Conservation (phyloP, 2,113 vertebrate genomes). For the Entelurus aequoreus region DNA sequence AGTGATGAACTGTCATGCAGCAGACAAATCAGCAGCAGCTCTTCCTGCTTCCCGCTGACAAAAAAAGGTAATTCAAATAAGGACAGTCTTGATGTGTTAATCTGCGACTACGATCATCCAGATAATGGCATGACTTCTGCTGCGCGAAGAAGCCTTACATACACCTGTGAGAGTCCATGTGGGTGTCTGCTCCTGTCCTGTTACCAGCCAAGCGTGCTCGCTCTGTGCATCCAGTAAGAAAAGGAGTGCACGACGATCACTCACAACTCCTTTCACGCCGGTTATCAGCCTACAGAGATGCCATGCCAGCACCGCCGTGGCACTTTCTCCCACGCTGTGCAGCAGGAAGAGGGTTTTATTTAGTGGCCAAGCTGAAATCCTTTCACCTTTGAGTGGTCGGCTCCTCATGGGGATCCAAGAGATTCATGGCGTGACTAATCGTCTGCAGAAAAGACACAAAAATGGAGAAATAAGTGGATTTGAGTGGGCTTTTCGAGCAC, state of each 20-base stretch:
- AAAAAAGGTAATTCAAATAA: slow-evolving; percentile 6
- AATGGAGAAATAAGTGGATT: slow-evolving; percentile 22
- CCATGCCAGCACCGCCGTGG: slow-evolving; percentile 44
- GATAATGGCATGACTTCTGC: slow-evolving; percentile 33
- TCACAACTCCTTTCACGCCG: slow-evolving; percentile 54
- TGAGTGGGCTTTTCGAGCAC: slow-evolving; percentile 26
- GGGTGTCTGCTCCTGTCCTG: slow-evolving; percentile 23
- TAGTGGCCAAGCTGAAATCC: slow-evolving; percentile 51
- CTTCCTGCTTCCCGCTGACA: slow-evolving; percentile 4
- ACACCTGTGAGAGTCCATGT: slow-evolving; percentile 26
- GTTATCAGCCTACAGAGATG: slow-evolving; percentile 55
- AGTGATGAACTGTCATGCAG: slow-evolving; percentile 62
- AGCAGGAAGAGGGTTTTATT: slow-evolving; percentile 41
- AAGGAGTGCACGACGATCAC: slow-evolving; percentile 76
- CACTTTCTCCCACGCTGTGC: slow-evolving; percentile 58
- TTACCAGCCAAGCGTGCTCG: slow-evolving; percentile 23
- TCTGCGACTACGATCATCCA: slow-evolving; percentile 28
- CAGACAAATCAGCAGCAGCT: slow-evolving; percentile 30
- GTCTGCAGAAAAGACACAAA: slow-evolving; percentile 63
- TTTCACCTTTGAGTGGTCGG: slow-evolving; percentile 45
- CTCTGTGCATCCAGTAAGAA: slow-evolving; percentile 54
- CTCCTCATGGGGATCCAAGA: slow-evolving; percentile 52
- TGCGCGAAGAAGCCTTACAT: slow-evolving; percentile 18
- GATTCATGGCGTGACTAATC: slow-evolving; percentile 51
- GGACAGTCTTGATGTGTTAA: slow-evolving; percentile 19